Percentiles rank a stretch among this genome's conserved stretches.
These are phyloP conservation scores for Heloderma charlesbogerti DNA, from an alignment of 2,113 vertebrate species.

Conservation along the genomic window DNA sequence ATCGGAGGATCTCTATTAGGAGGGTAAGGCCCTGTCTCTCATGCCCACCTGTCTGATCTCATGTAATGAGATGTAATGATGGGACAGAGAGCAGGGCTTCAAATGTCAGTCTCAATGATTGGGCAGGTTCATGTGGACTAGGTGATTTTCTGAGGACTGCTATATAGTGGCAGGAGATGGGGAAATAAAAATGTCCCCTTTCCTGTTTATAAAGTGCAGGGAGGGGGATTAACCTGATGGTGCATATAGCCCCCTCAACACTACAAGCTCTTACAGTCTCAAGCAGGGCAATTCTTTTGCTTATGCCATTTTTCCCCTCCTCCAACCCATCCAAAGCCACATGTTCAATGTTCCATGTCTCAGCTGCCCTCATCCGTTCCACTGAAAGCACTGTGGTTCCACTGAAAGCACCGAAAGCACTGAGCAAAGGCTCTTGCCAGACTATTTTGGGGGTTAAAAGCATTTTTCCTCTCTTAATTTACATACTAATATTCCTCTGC, in stretches of 20 bases:
- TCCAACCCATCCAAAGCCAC: too few species aligned
- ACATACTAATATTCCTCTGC: neutral
- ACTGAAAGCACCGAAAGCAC: neutral
- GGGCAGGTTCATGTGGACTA: neutral
- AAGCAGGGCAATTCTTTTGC: neutral
- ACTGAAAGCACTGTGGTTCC: neutral
- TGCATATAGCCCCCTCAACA: too few species aligned
- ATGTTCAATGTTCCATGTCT: neutral
- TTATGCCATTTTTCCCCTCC: neutral
- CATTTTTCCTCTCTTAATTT: neutral
- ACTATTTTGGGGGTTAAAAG: neutral
- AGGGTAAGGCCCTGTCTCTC: neutral
- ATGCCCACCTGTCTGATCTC: neutral
- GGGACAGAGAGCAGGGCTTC: neutral
- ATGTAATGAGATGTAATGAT: neutral
- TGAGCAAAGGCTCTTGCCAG: neutral
- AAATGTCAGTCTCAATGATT: neutral
- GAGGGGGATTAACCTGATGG: neutral
- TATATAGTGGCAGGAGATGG: neutral
- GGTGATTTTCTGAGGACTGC: neutral
- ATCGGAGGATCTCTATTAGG: neutral
- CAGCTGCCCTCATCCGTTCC: neutral
- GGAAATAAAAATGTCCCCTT: neutral
- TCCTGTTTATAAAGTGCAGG: neutral
- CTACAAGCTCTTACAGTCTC: neutral